These are phyloP conservation scores for Morpho deidamia DNA, from an alignment of 2,888 invertebrate genomes.

Conservation along the genomic window DNA sequence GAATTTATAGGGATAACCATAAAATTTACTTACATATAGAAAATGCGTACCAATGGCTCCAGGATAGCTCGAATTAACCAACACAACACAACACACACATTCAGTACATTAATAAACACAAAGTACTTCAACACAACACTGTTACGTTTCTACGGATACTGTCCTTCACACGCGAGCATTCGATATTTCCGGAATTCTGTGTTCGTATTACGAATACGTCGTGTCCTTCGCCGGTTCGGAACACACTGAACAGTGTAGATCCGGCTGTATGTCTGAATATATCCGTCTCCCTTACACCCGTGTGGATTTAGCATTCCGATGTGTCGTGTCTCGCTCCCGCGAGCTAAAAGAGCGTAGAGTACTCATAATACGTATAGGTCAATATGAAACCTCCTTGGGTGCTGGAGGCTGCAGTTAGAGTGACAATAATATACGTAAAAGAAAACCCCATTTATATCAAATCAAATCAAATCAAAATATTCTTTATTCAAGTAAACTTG, in stretches of 20 bases:
- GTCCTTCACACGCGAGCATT: constrained; percentile 23
- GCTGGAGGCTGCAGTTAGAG: constrained; percentile 74
- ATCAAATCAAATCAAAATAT: no score
- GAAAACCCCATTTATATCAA: no score
- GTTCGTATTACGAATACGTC: constrained; percentile 18
- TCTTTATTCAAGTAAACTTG: no score
- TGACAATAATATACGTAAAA: constrained; percentile 34
- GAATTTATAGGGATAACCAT: constrained; percentile 15
- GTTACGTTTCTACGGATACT: constrained; percentile 11
- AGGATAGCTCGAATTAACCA: not conserved
- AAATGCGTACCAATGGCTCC: constrained; percentile 29
- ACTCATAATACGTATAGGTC: constrained; percentile 77
- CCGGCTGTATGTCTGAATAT: constrained; percentile 50
- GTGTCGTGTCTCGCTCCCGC: constrained; percentile 46
- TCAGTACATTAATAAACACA: constrained; percentile 1
- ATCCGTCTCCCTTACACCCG: constrained; percentile 42
- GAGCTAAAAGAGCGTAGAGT: constrained; percentile 65
- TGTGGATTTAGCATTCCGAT: constrained; percentile 28
- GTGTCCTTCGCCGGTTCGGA: constrained; percentile 49
- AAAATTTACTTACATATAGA: constrained; percentile 37
- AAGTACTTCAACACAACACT: constrained; percentile 12
- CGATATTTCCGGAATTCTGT: constrained; percentile 16
- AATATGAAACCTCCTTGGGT: constrained; percentile 76
- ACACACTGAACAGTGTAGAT: constrained; percentile 64
- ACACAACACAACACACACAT: constrained; percentile 19